Conservation (phyloP, 2,888 invertebrate species). For the Trissoscelio sp. region DNA sequence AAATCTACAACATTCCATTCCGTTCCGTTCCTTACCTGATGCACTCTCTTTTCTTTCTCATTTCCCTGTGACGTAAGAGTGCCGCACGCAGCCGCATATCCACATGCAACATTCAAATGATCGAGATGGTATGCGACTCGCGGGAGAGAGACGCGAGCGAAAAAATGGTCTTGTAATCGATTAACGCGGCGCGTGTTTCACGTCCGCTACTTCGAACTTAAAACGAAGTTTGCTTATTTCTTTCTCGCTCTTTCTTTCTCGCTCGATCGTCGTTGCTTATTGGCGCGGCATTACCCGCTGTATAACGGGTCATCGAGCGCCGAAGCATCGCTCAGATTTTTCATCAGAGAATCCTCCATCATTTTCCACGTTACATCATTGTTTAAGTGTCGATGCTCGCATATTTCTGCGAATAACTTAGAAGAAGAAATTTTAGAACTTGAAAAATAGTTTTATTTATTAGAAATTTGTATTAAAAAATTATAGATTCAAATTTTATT, state of each 20-base stretch:
- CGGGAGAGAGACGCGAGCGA: constrained; percentile 18
- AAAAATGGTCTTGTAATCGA: constrained; percentile 51
- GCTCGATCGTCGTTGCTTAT: constrained; percentile 22
- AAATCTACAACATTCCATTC: constrained; percentile 57
- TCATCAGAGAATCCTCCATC: constrained; percentile 27
- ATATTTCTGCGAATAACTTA: not conserved
- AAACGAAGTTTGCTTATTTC: constrained; percentile 1
- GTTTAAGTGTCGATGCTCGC: constrained; percentile 6
- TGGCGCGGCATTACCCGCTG: constrained; percentile 34
- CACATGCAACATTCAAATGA: constrained; percentile 26
- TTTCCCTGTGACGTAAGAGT: constrained; percentile 48
- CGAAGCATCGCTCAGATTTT: constrained; percentile 45
- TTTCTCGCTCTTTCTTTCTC: constrained; percentile 18
- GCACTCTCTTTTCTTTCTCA: constrained; percentile 51
- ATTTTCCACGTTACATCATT: constrained; percentile 46
- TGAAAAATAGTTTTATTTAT: not conserved
- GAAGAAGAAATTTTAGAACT: not conserved
- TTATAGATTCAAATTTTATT: too few relatives aligned
- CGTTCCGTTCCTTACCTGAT: constrained; percentile 51
- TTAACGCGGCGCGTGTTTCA: constrained; percentile 61
- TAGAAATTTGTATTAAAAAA: too few relatives aligned
- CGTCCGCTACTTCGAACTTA: constrained; percentile 53
- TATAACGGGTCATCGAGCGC: constrained; percentile 61
- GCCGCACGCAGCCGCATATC: not conserved
- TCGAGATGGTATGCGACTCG: constrained; percentile 46